Percentiles rank a stretch among this genome's conserved stretches.
These are phyloP conservation scores for Spisula subtruncata DNA, from an alignment of 2,888 invertebrate genomes.

Conservation along the genomic window DNA sequence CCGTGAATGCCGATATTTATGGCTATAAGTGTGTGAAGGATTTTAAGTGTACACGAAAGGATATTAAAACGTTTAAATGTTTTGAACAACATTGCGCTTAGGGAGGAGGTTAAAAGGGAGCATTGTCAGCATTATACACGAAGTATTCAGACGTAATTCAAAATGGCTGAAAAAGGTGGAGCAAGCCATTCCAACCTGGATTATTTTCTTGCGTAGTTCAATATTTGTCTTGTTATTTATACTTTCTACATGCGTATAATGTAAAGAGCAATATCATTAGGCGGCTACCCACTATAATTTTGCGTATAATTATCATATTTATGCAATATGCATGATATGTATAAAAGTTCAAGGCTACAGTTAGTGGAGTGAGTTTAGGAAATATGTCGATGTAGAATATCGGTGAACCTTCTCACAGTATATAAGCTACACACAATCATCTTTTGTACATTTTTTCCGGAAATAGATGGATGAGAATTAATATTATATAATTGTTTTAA, in stretches of 20 bases:
- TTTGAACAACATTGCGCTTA: not conserved
- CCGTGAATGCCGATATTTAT: conserved; percentile 12
- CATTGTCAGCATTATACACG: not conserved
- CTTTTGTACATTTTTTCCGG: no score
- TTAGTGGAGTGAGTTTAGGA: not conserved
- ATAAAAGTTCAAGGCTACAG: not conserved
- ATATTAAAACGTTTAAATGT: conserved; percentile 15
- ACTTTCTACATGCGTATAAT: not conserved
- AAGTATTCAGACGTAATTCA: not conserved
- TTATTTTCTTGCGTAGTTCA: not conserved
- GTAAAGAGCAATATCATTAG: not conserved
- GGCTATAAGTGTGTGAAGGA: conserved; percentile 22
- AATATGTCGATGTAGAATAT: not conserved
- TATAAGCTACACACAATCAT: no score
- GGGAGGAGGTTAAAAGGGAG: not conserved
- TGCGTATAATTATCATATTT: not conserved
- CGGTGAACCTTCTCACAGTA: not conserved
- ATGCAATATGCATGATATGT: not conserved
- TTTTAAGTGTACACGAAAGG: conserved; percentile 24
- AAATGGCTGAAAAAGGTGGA: conserved; percentile 11
- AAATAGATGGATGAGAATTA: no score
- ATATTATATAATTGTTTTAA: no score
- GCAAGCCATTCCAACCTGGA: not conserved
- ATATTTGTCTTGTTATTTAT: not conserved
- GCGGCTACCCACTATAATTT: not conserved